Percentiles rank a stretch among this genome's conserved stretches.
phyloP scores from a whole-genome alignment of 1,140 invertebrate species.

The Condylostylus longicornis region DNA sequence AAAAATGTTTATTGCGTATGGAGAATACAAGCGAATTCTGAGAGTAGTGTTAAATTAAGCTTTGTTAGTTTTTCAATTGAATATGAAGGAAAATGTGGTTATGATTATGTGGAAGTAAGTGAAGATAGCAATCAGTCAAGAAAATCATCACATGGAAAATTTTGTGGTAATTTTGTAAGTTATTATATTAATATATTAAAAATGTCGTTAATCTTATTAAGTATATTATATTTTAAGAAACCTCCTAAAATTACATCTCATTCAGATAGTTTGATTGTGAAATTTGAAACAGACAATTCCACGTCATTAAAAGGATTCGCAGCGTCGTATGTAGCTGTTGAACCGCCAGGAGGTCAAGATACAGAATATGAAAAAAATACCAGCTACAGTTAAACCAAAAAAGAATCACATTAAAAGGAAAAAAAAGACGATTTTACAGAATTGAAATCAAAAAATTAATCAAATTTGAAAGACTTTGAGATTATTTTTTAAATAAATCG shows the following conservation, averaged over 20 bases:
- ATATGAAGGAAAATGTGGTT: slow-evolving; percentile 74
- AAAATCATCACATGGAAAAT: slow-evolving; percentile 27
- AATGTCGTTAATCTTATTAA: neutral
- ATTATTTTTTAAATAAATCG: too few species aligned
- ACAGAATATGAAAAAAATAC: too few species aligned
- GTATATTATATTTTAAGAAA: slow-evolving; percentile 55
- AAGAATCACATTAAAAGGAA: too few species aligned
- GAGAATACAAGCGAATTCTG: slow-evolving; percentile 67
- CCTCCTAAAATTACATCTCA: slow-evolving; percentile 76
- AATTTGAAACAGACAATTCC: slow-evolving; percentile 81
- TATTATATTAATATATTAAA: neutral
- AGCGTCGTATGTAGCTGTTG: slow-evolving; percentile 62
- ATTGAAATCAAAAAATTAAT: too few species aligned
- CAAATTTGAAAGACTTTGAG: too few species aligned
- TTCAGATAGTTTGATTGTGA: slow-evolving; percentile 65
- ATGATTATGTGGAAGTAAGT: slow-evolving; percentile 64
- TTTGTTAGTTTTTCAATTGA: slow-evolving; percentile 86
- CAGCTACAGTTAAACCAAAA: too few species aligned
- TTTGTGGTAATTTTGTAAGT: slow-evolving; percentile 20
- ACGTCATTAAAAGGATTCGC: slow-evolving; percentile 85
- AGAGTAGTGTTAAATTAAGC: slow-evolving; percentile 64
- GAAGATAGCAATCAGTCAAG: slow-evolving; percentile 38
- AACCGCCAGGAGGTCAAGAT: too few species aligned
- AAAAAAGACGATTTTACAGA: too few species aligned
- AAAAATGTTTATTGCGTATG: slow-evolving; percentile 83